Base-by-base conservation (phyloP, 2,888 invertebrate species). In the Anagyrus pseudococci region DNA sequence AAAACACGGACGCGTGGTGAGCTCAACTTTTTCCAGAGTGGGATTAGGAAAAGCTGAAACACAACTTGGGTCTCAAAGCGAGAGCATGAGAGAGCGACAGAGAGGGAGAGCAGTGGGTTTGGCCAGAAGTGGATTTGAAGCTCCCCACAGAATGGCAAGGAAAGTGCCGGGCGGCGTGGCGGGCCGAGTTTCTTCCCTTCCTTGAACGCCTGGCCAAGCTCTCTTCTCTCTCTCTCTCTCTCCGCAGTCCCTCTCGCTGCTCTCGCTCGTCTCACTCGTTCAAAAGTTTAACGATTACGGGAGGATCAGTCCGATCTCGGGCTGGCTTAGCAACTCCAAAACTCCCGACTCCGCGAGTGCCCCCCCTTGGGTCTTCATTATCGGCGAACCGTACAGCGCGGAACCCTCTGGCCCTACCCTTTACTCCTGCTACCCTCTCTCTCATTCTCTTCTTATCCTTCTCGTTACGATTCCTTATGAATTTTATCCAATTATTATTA, bases 251-350 rank as follows among this genome's bases (percentile, higher is more conserved):
- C 40, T 6, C 37, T 15, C 40, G 20, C 20, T 29, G 7, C 41
- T n/a, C 48, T 40, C 15, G 22, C 43, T 33, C 26, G 17, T 50
- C 26, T 25, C 49, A 41, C 23, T 20, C 55, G 43, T 49, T 47
- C 4, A 25, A 68, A 69, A 69, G 67, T 70, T 68, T 67, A 67
- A 69, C 63, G 69, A 69, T 70, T 69, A 68, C 67, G 41, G 64
- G 67, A 59, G 69, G 68, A 68, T 70, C 62, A 70, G 57, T 55
- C 64, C 64, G 66, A 69, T 69, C 66, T 68, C 58, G 52, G 33
- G 63, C 55, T 62, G 60, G 70, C 66, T 70, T 69, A 69, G 63
- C 50, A 53, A 61, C 66, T 63, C 58, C 26, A 26, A 53, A 57
- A 58, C 57, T 62, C 47, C 25, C 25, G 15, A 37, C 37, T 10